phyloP scores from a whole-genome alignment of 2,113 vertebrate genomes.

The Morone saxatilis region DNA sequence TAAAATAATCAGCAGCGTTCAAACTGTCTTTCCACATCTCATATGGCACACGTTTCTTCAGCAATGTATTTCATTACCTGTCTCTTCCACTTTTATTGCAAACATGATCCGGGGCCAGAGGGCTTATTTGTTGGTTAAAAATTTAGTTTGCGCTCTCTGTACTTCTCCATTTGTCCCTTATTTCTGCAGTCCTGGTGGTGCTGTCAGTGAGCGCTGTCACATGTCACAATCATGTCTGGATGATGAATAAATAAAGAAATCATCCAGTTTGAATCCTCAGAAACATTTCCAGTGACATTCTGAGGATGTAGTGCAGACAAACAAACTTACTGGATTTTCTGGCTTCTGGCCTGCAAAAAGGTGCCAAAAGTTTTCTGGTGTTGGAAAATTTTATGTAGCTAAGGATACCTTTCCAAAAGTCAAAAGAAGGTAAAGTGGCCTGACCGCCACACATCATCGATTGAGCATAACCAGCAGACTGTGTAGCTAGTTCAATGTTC shows the following conservation, averaged over 20 bases:
- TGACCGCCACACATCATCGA: neutral
- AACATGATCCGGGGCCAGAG: constrained; percentile 15
- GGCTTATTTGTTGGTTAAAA: constrained; percentile 45
- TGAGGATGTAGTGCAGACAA: neutral
- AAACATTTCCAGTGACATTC: constrained; percentile 6
- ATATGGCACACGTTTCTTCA: constrained; percentile 32
- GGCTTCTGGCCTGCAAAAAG: neutral
- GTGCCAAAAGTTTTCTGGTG: neutral
- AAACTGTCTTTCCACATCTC: constrained; percentile 51
- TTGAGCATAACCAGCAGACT: neutral
- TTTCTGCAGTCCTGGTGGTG: neutral
- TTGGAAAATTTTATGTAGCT: neutral
- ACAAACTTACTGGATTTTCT: neutral
- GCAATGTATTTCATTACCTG: constrained; percentile 52
- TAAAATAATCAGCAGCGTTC: constrained; percentile 74
- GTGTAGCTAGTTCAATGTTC: neutral
- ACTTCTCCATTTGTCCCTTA: constrained; percentile 6
- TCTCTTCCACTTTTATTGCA: constrained; percentile 50
- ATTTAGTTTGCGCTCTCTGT: constrained; percentile 26
- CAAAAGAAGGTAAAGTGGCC: constrained; percentile 22
- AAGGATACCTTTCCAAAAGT: constrained; percentile 6
- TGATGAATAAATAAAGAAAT: constrained; percentile 22
- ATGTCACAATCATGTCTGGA: too few relatives aligned
- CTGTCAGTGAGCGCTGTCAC: constrained; percentile 9
- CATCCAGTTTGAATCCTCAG: neutral